Percentiles rank a stretch among this genome's conserved stretches.
Conservation (phyloP, 2,888 invertebrate genomes). For the Xylota sylvarum region DNA sequence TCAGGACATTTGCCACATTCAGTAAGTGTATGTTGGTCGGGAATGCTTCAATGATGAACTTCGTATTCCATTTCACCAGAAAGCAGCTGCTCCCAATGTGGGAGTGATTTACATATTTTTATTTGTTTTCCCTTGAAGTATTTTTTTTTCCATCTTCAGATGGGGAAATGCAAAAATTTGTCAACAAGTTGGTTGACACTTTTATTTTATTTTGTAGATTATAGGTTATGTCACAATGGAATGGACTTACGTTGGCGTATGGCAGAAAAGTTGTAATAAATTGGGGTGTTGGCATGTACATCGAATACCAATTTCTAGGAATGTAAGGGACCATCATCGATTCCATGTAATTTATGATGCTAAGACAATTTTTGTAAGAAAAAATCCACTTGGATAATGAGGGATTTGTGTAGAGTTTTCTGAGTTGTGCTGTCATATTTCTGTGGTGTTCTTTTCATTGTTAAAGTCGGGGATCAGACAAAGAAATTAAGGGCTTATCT, state of each 20-base stretch:
- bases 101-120: neutral
- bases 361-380: neutral
- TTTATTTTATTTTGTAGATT: conserved; percentile 5
- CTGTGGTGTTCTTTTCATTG: too few relatives aligned
- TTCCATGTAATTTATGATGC: neutral
- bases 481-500: too few relatives aligned
- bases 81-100: conserved; percentile 3
- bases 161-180: conserved; percentile 13
- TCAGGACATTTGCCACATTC: conserved; percentile 11
- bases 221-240: neutral
- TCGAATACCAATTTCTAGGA: neutral
- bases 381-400: too few relatives aligned
- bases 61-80: neutral
- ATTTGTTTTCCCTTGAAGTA: neutral
- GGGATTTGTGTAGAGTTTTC: too few relatives aligned
- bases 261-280: neutral
- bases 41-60: conserved; percentile 11
- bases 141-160: neutral
- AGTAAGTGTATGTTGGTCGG: conserved; percentile 7
- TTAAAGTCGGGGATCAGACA: too few relatives aligned
- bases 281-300: neutral
- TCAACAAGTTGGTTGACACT: conserved; percentile 37
- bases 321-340: neutral
- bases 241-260: neutral
- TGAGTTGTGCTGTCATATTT: too few relatives aligned